A percentile compares a stretch with the other conserved stretches of the same genome.
phyloP scores from a whole-genome alignment of 2,797 vertebrate genomes.

The Champsocephalus esox region DNA sequence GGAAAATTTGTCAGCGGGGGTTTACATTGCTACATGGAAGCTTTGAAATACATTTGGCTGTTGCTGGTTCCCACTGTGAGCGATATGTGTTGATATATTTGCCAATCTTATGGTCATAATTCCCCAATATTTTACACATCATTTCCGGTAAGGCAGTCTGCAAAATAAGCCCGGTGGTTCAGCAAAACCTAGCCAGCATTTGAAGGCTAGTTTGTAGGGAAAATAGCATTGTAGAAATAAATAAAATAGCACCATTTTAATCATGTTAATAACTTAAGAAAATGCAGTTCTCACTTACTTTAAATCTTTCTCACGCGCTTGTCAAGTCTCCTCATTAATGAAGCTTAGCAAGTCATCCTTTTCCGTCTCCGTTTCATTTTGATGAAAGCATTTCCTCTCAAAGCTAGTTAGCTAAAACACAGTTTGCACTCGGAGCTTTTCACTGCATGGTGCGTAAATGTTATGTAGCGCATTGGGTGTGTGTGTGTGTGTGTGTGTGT shows the following conservation, averaged over 20 bases:
- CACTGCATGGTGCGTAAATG: conserved; percentile 15
- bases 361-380: conserved; percentile 13
- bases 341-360: neutral
- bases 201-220: neutral
- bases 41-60: neutral
- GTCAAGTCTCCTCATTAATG: neutral
- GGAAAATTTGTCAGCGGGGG: conserved; percentile 5
- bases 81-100: neutral
- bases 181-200: neutral
- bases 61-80: conserved; percentile 1
- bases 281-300: conserved; percentile 7
- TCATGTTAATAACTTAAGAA: neutral
- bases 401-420: neutral
- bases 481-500: neutral
- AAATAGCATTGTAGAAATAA: neutral
- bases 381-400: neutral
- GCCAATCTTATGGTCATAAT: neutral
- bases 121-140: neutral
- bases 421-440: conserved; percentile 15
- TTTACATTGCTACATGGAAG: conserved; percentile 10
- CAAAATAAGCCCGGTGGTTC: neutral
- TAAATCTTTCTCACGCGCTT: neutral
- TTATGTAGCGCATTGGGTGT: neutral
- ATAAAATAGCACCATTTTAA: neutral
- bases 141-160: too few species aligned